Evolutionary conservation across 2,888 invertebrate species (phyloP), one percentile per base, ranked within the genome.

Genomic region (Conus canariensis): DNA sequence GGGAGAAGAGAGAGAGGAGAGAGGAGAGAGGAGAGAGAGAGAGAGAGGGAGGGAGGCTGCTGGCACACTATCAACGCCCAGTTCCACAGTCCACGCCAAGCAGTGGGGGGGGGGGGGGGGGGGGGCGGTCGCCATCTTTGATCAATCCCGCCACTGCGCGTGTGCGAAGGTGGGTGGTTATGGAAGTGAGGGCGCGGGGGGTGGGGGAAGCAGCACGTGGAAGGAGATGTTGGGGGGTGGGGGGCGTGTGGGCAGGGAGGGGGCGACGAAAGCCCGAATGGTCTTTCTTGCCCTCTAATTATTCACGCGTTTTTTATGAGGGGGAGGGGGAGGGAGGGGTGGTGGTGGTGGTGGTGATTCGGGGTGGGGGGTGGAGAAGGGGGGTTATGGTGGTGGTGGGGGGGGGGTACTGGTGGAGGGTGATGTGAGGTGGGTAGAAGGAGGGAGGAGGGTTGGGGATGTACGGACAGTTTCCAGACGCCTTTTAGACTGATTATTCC

Each of bases 251-350:
- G 45, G 45, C 3, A 22, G n/a, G 74, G 12, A 30, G 45, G 45
- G 45, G 45, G 45, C 45, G 45, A 45, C 45, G 45, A 45, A 45
- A 45, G 45, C 2, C 45, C 22, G 16, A 67, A 67, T 67, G 67
- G 67, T 67, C 19, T 67, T 67, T 67, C 6, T 10, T 16, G 16
- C 67, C 67, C 67, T 67, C 67, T 67, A 67, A 67, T 67, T 67
- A 67, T 67, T 67, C 67, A 67, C 67, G 67, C 67, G 67, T 67
- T 67, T 67, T 67, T 67, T 67, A 67, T 67, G 67, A 67, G 67
- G 67, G 16, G n/a, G 74, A 74, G 74, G 10, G 74, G 10, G 74
- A 5, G 25, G 10, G 74, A n/a, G 25, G 10, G 74, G 45, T 45
- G 45, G 45, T 45, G 45, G 45, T 2, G 45, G 45, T 45, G 45